Evolutionary conservation across 2,888 invertebrate genomes (phyloP).

Genomic region (Scaptomyza tumidula): DNA sequence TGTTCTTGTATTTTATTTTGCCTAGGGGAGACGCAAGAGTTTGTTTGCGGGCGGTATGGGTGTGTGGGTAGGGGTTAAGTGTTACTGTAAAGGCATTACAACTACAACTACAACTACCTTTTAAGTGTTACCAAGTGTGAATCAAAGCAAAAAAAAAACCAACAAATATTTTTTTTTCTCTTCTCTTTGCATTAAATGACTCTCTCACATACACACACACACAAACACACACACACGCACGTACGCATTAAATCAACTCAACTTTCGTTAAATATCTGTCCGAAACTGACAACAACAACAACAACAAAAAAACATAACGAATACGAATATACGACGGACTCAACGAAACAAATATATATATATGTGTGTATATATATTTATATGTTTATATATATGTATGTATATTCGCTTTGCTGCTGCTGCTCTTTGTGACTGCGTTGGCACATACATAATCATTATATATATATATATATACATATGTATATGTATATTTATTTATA

Average conservation of each 20-base stretch:
- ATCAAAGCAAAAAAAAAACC: constrained; percentile 68
- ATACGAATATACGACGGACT: too few relatives aligned
- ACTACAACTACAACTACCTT: constrained; percentile 30
- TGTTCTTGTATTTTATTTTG: constrained; percentile 20
- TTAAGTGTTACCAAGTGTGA: constrained; percentile 67
- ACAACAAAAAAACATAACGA: not conserved
- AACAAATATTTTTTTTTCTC: constrained; percentile 67
- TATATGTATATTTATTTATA: constrained; percentile 15
- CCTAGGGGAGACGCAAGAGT: too few relatives aligned
- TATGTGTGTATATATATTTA: too few relatives aligned
- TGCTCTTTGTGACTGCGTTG: constrained; percentile 52
- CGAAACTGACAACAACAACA: constrained; percentile 27
- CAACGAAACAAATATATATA: too few relatives aligned
- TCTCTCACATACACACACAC: constrained; percentile 37
- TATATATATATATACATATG: not conserved
- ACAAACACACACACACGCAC: constrained; percentile 17
- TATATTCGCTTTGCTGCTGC: constrained; percentile 45
- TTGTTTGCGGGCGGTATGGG: not conserved
- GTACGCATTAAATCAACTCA: constrained; percentile 22
- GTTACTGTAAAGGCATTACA: constrained; percentile 3
- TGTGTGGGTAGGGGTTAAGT: constrained; percentile 3
- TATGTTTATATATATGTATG: too few relatives aligned
- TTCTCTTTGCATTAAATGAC: constrained; percentile 73
- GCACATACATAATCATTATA: constrained; percentile 14
- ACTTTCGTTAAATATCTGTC: constrained; percentile 27